Conservation (phyloP, 2,888 invertebrate species). For the Bimastos eiseni region DNA sequence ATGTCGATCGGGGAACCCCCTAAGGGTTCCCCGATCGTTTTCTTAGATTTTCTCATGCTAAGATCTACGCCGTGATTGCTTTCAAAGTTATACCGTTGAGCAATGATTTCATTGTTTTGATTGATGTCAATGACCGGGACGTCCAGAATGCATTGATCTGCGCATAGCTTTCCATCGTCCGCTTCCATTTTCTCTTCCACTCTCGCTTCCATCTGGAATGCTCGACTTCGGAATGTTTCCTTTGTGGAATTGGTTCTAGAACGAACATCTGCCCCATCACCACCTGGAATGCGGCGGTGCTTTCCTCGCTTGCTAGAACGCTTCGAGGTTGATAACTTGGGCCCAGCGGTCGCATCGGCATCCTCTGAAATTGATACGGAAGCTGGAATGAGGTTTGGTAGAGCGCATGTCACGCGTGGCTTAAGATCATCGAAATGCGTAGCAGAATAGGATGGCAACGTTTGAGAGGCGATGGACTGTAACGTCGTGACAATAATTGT, state of each 20-base stretch:
- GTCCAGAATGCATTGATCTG: neutral
- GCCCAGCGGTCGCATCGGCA: neutral
- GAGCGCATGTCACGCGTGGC: neutral
- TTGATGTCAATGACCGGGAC: neutral
- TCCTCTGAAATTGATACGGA: neutral
- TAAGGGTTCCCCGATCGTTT: neutral
- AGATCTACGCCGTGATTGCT: neutral
- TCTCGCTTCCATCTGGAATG: neutral
- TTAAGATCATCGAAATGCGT: neutral
- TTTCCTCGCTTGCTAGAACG: neutral
- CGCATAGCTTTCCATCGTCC: neutral
- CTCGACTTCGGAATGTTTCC: neutral
- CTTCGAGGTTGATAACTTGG: neutral
- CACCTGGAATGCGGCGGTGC: neutral
- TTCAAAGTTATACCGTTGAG: neutral
- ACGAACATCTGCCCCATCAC: neutral
- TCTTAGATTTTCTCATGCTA: neutral
- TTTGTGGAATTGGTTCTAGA: neutral
- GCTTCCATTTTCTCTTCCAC: neutral
- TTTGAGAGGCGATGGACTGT: neutral
- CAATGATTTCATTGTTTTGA: neutral
- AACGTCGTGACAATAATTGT: neutral
- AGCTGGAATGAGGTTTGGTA: neutral
- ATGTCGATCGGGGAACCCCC: neutral
- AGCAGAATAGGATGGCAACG: neutral